Evolutionary conservation across 2,113 vertebrate genomes (phyloP).

Genomic region (Archocentrus centrarchus): DNA sequence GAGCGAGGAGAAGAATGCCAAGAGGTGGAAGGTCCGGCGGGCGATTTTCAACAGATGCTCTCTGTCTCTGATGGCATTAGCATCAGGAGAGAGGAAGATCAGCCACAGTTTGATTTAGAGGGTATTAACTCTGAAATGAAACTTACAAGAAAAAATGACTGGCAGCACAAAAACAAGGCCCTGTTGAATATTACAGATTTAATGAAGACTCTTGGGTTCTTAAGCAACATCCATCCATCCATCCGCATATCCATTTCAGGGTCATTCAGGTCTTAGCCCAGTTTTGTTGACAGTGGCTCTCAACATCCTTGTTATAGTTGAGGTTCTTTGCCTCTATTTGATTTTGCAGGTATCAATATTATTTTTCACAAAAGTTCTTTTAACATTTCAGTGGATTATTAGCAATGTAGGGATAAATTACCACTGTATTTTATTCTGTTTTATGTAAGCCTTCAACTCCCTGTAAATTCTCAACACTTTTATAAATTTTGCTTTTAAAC

Average conservation of each 20-base stretch:
- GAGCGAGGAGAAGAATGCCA: slow-evolving; percentile 77
- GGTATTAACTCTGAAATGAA: slow-evolving; percentile 19
- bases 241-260: no score
- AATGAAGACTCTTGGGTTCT: neutral
- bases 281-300: neutral
- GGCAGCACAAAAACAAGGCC: neutral
- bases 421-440: no score
- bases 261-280: no score
- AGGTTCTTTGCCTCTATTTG: neutral
- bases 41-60: slow-evolving; percentile 64
- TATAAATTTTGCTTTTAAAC: no score
- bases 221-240: neutral
- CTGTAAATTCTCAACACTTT: no score
- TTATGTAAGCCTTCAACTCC: no score
- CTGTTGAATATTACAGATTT: neutral
- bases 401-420: neutral
- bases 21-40: slow-evolving; percentile 77
- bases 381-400: neutral
- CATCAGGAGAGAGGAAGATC: slow-evolving; percentile 41
- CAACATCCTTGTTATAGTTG: neutral
- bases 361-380: neutral
- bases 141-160: neutral
- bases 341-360: neutral
- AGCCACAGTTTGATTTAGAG: neutral
- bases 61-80: slow-evolving; percentile 44